Conservation (phyloP, 2,797 vertebrate species). For the Huso huso region DNA sequence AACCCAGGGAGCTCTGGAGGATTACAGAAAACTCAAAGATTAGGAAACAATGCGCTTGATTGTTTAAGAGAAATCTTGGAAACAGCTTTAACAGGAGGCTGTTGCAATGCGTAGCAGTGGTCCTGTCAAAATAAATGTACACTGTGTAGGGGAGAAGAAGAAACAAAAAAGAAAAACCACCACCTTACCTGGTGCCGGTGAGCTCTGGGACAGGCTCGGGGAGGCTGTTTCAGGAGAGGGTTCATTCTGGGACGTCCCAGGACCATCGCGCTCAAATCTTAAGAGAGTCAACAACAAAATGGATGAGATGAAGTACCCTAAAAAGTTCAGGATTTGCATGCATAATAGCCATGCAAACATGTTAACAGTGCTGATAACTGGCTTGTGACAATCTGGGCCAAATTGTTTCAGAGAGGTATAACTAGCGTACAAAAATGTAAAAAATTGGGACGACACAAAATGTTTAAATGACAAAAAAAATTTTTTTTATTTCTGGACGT, state of each 20-base stretch:
- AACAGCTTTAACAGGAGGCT: neutral
- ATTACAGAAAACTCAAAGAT: neutral
- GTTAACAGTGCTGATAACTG: neutral
- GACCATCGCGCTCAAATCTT: conserved; percentile 30
- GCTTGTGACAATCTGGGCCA: neutral
- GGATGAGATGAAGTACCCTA: neutral
- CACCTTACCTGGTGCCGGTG: conserved; percentile 67
- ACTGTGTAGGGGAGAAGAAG: neutral
- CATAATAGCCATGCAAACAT: conserved; percentile 15
- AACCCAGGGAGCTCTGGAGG: conserved; percentile 84
- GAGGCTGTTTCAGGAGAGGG: conserved; percentile 32
- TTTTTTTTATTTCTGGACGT: neutral
- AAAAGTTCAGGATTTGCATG: conserved; percentile 1
- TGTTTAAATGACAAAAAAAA: no score
- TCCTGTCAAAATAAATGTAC: neutral
- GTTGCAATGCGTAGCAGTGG: neutral
- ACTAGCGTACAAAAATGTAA: neutral
- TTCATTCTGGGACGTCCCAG: conserved; percentile 32
- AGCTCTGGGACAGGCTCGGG: conserved; percentile 28
- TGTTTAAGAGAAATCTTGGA: neutral
- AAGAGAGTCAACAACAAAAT: neutral
- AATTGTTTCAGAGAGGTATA: no score
- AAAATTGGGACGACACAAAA: neutral
- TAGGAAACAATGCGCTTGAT: neutral
- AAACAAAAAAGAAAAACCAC: conserved; percentile 7